Base-by-base conservation (phyloP, 2,888 invertebrate species). In the Ethmia dodecea region DNA sequence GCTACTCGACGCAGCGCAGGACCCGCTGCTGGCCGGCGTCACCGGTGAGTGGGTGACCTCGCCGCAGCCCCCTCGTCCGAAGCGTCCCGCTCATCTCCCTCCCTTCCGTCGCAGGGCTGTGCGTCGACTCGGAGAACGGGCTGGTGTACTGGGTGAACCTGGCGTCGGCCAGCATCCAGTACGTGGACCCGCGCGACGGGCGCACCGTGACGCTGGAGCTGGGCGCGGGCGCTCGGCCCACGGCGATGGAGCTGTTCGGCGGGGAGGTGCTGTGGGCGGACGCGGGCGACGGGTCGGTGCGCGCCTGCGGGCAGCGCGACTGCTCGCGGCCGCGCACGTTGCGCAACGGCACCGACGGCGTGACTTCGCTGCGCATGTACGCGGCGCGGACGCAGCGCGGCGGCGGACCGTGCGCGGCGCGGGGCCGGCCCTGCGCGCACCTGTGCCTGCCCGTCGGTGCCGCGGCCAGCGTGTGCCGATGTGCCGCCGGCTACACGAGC, bases 221-320 rank as follows among this genome's bases (percentile, higher is more conserved):
- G 36, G 67, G 56, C 9, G 37, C 53, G 31, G 70, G 78, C 43
- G 75, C 78, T 30, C 78, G 83, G 6, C 90, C 92, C 1, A 78
- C 84, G n/a, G 91, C 93, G 20, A 81, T 92, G 24, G 91, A 91
- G 5, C 87, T 93, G 31, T 90, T 91, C 70, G 86, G 88, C 50
- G 88, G 88, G 16, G 74, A 76, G 13, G 60, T 94, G 30, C 89
- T 92, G 60, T 94, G 92, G 72, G 92, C 93, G 9, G 91, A 93
- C 69, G 89, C 87, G 35, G 88, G 88, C 36, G 87, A 83, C 51
- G 81, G 80, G 49, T 86, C 89, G 12, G 89, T 93, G 53, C 89
- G 90, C 71, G 81, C 87, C 20, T 90, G 90, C 37, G 84, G 90
- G 60, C 91, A 91, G 68, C 83, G 81, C 13, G 71, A 66, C 16